phyloP scores from a whole-genome alignment of 2,797 vertebrate species.

The Hylomyscus alleni region DNA sequence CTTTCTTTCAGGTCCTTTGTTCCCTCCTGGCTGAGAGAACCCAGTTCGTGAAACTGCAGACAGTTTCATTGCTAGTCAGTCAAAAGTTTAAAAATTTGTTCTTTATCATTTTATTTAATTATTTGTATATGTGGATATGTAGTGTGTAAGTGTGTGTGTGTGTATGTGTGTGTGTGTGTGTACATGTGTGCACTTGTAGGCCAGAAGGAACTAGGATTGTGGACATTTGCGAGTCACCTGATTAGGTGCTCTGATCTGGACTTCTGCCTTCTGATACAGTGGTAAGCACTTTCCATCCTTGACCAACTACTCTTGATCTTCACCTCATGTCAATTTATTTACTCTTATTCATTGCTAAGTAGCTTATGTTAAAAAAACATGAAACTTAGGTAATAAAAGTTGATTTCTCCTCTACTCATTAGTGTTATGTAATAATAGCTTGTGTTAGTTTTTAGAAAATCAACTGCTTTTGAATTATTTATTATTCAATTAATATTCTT shows the following conservation, averaged over 20 bases:
- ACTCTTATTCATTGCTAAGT: not conserved
- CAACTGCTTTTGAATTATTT: constrained; percentile 49
- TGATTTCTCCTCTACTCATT: constrained; percentile 5
- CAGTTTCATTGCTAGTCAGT: not conserved
- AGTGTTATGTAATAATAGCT: not conserved
- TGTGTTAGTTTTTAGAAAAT: constrained; percentile 53
- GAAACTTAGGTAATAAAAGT: not conserved
- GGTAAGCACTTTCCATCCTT: not conserved
- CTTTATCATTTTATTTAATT: not conserved
- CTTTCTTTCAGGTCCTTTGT: too few species aligned
- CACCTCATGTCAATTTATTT: not conserved
- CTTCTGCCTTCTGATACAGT: not conserved
- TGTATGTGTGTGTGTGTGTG: not conserved
- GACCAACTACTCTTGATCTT: not conserved
- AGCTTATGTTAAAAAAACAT: not conserved
- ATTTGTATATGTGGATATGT: not conserved
- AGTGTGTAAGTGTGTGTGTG: not conserved
- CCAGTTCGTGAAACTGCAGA: too few species aligned
- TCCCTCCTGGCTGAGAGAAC: too few species aligned
- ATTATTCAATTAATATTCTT: not conserved
- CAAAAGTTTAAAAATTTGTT: not conserved
- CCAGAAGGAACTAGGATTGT: not conserved
- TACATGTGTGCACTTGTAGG: not conserved
- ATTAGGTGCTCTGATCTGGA: not conserved
- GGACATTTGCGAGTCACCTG: not conserved